Evolutionary conservation across 2,797 vertebrate genomes (phyloP).

Genomic region (Chrosomus eos): DNA sequence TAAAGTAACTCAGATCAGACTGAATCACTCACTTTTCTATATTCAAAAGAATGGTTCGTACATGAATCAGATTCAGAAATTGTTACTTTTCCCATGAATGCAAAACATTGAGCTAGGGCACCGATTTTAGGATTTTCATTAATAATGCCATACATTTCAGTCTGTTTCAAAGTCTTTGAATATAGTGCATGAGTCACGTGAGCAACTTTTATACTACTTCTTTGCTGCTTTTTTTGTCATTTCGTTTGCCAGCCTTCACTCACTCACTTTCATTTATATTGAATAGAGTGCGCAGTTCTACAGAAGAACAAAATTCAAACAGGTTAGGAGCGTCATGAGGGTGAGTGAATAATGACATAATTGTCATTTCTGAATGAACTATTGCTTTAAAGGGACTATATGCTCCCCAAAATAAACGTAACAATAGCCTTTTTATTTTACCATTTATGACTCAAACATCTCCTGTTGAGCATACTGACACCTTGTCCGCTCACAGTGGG

Average conservation of each 20-base stretch:
- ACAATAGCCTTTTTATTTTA: too few species aligned
- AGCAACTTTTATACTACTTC: neutral
- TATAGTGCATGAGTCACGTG: neutral
- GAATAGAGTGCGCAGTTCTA: neutral
- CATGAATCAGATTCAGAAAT: neutral
- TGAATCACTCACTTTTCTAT: neutral
- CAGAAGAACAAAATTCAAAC: neutral
- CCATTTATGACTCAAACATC: too few species aligned
- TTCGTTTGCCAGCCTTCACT: neutral
- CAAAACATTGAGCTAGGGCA: too few species aligned
- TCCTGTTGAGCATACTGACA: too few species aligned
- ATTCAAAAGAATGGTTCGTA: neutral
- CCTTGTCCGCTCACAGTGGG: too few species aligned
- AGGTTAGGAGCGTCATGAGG: neutral
- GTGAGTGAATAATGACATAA: neutral
- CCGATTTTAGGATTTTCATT: neutral
- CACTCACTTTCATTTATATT: neutral
- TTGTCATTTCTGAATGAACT: neutral
- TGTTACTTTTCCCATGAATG: neutral
- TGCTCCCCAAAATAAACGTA: too few species aligned
- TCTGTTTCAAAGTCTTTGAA: neutral
- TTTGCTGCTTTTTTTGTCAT: neutral
- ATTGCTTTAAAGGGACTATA: constrained; percentile 10
- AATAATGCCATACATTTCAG: neutral
- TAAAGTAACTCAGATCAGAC: neutral